A percentile compares a stretch with the other conserved stretches of the same genome.
phyloP scores from a whole-genome alignment of 2,888 invertebrate species.

The Plebejus anna region DNA sequence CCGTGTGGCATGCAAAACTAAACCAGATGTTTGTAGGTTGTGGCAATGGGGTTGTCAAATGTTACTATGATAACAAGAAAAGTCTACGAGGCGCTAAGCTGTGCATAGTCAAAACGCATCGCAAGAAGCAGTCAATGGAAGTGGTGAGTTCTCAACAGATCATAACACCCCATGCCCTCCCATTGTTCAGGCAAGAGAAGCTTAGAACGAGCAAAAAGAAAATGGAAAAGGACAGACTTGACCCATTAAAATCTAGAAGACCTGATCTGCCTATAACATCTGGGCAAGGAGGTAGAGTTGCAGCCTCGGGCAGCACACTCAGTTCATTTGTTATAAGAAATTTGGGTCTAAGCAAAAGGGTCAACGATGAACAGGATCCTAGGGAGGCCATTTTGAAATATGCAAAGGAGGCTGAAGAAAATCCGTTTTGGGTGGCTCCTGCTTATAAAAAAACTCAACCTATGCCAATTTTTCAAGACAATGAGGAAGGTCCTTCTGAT shows the following conservation, averaged over 20 bases:
- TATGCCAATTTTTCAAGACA: conserved; percentile 85
- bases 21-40: conserved; percentile 97
- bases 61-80: conserved; percentile 92
- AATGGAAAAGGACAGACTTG: conserved; percentile 93
- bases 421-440: conserved; percentile 98
- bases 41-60: conserved; percentile 93
- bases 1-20: conserved; percentile 97
- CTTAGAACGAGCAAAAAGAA: conserved; percentile 93
- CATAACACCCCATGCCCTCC: conserved; percentile 97
- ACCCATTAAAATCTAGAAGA: conserved; percentile 89
- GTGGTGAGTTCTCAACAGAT: conserved; percentile 94
- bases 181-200: conserved; percentile 95
- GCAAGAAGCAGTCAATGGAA: conserved; percentile 90
- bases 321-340: conserved; percentile 98
- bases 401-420: conserved; percentile 96
- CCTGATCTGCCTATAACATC: conserved; percentile 94
- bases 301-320: conserved; percentile 95
- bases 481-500: conserved; percentile 73
- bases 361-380: conserved; percentile 96
- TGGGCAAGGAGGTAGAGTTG: conserved; percentile 95
- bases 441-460: conserved; percentile 95
- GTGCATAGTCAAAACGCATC: conserved; percentile 89
- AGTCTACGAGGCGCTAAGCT: conserved; percentile 95
- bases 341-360: conserved; percentile 93
- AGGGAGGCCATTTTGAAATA: conserved; percentile 96